These are phyloP conservation scores for Syngnathus floridae DNA, from an alignment of 2,113 vertebrate species.

Conservation along the genomic window DNA sequence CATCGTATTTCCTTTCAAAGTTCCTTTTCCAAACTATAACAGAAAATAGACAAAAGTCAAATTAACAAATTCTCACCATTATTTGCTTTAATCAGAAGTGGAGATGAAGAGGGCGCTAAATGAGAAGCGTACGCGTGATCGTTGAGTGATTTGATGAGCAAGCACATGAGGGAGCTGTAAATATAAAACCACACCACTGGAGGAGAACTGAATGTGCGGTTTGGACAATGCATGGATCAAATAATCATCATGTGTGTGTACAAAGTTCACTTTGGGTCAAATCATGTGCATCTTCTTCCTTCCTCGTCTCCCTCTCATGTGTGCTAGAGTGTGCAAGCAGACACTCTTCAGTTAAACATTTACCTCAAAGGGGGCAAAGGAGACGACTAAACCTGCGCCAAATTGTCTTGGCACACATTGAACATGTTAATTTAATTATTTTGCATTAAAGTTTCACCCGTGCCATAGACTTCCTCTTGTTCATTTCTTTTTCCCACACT, in stretches of 20 bases:
- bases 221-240: not conserved
- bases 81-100: not conserved
- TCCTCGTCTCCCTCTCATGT: constrained; percentile 14
- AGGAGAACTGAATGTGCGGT: not conserved
- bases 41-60: not conserved
- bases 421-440: constrained; percentile 17
- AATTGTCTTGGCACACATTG: constrained; percentile 4
- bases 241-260: not conserved
- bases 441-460: constrained; percentile 18
- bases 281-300: constrained; percentile 10
- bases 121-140: constrained; percentile 1
- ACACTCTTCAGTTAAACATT: constrained; percentile 49
- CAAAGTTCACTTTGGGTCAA: constrained; percentile 19
- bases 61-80: not conserved
- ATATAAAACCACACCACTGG: constrained; percentile 13
- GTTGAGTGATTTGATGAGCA: constrained; percentile 3
- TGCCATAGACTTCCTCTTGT: not conserved
- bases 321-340: constrained; percentile 31
- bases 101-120: constrained; percentile 7
- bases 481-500: not conserved
- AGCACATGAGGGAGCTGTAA: constrained; percentile 10
- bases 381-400: constrained; percentile 6
- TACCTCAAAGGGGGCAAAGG: constrained; percentile 30
- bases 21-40: not conserved
- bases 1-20: not conserved